Base-by-base conservation (phyloP, 2,113 vertebrate genomes). In the Prochilodus magdalenae region DNA sequence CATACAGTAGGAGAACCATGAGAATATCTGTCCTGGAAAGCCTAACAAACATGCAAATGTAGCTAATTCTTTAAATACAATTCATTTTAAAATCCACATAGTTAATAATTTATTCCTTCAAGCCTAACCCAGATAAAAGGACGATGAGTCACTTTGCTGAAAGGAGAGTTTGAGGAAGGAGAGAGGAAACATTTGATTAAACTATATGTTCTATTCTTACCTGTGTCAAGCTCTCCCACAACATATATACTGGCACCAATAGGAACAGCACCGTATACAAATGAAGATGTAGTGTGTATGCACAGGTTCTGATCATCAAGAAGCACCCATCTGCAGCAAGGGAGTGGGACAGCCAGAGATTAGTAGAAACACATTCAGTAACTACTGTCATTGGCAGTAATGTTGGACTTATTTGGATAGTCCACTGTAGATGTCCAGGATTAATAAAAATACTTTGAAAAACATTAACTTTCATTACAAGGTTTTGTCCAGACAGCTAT, bases 181-280 rank as follows among this genome's bases (percentile, higher is more conserved):
- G n/a, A n/a, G n/a, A 63, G 27, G 69, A 27, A 73, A 30, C 18
- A 3, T 10, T 29, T 1, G 51, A 57, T 69, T 27, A 77, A 13
- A 65, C 16, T 20, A 3, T 11, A 4, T 36, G 51, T 11, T 44
- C 27, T 49, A 3, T 6, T 78, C 93, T 91, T 62, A 99, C 98
- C 98, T 83, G 97, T 99, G 86, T 99, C 98, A 0, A 99, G 94
- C 89, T 99, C 98, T 84, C 98, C 98, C 36, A 99, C 96, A n/a
- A 99, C 96, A 4, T 99, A 99, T 90, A 99, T 96, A 86, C 96
- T 97, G 78, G 96, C 96, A 79, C 98, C 97, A 8, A 99, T 97
- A 57, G 98, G 95, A 33, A 99, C 96, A 6, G 98, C 98, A 24
- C 97, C 97, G 12, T 98, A 99, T 0, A 99, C 97, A 1, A 99